These are phyloP conservation scores for Corythoichthys haematopterus DNA, from an alignment of 2,113 vertebrate species.

Conservation along the genomic window DNA sequence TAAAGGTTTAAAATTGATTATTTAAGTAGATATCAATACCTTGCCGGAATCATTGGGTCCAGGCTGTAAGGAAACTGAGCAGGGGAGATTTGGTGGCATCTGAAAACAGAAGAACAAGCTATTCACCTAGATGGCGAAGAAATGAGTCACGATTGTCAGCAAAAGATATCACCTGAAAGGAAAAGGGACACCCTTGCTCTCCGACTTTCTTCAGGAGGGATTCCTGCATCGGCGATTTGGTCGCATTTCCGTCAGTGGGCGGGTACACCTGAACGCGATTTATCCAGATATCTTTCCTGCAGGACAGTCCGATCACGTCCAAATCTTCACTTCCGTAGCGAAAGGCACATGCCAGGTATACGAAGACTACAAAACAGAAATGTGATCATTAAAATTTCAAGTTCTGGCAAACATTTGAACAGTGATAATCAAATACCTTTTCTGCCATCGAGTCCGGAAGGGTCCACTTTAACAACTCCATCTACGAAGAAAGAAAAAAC, in stretches of 20 bases:
- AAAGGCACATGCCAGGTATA: conserved; percentile 82
- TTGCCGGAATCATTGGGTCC: conserved; percentile 79
- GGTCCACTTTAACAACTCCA: conserved; percentile 81
- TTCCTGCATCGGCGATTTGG: conserved; percentile 76
- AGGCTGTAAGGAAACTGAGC: conserved; percentile 83
- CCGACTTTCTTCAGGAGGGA: conserved; percentile 79
- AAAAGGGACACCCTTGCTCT: conserved; percentile 79
- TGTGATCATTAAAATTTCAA: background rate
- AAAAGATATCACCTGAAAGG: conserved; percentile 71
- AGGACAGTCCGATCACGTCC: conserved; percentile 83
- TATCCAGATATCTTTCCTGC: conserved; percentile 86
- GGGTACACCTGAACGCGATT: conserved; percentile 78
- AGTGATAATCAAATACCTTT: conserved; percentile 74
- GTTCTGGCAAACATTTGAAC: background rate
- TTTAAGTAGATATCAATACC: conserved; percentile 52
- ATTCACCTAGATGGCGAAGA: background rate
- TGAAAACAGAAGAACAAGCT: conserved; percentile 35
- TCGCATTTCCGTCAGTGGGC: conserved; percentile 23
- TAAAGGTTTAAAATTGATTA: too few species aligned
- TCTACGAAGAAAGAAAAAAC: conserved; percentile 62
- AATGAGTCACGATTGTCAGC: background rate
- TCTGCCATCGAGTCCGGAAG: conserved; percentile 75
- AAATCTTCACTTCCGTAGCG: conserved; percentile 85
- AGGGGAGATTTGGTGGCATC: conserved; percentile 82
- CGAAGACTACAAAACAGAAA: conserved; percentile 70